Evolutionary conservation across 2,888 invertebrate genomes (phyloP), one percentile per base, ranked within the genome.

Genomic region (Calameuta pallipes): DNA sequence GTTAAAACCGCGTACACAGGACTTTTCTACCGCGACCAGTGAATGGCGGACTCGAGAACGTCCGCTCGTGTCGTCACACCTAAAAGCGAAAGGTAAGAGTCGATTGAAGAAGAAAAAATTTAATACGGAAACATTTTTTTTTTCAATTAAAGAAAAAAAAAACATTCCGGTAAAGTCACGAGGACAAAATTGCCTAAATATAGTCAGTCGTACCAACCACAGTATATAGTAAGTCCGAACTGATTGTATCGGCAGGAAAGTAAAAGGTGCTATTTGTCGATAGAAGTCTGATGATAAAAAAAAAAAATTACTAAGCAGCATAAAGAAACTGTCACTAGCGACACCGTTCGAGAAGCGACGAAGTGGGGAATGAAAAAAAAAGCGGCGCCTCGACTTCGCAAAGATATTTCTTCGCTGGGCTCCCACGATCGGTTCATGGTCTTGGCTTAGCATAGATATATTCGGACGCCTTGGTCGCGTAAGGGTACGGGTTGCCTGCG

Each of bases 391-490:
- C 74, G 74, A 36, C 74, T n/a, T n/a, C 12, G 34, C 33, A 12
- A 33, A 56, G 80, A 81, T 84, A 83, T 85, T 84, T 83, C 82
- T 83, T 82, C 78, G 79, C 79, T 79, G 79, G 86, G 85, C 88
- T 88, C 89, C 89, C 89, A 89, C 89, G 89, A 89, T 88, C 88
- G 88, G 86, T 89, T 89, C 89, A 87, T 84, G 88, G 87, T 87
- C 88, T 87, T 78, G 77, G 77, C 71, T 76, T 71, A 71, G 76
- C 75, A 78, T 75, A 31, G 30, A 41, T 35, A 35, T 41, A 73
- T 75, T 36, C 68, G 70, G 75, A 74, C 69, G 71, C 80, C 74
- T 76, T 77, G 79, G 82, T 80, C 79, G 79, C 80, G 80, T 81
- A 82, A 82, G 82, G 78, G 82, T 82, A 84, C 82, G 70, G 15